Evolutionary conservation across 92 coral and sea anemone genomes (phyloP).

Genomic region (Ricordea florida): DNA sequence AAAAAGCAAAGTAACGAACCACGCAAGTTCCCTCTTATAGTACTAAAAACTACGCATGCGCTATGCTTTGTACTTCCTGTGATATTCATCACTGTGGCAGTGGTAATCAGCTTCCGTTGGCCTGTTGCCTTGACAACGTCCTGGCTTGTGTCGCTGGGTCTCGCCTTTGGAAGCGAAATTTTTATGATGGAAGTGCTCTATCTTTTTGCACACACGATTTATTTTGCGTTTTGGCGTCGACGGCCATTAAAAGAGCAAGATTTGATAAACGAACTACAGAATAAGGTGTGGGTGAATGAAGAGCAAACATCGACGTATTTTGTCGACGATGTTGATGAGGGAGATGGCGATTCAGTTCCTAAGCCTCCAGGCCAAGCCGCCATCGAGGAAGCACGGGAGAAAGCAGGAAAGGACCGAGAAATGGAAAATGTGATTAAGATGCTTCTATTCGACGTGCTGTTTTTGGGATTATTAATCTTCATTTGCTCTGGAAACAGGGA

Average conservation of each 20-base stretch:
- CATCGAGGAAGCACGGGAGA: constrained; percentile 45
- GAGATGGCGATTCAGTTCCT: constrained; percentile 44
- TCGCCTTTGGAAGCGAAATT: constrained; percentile 29
- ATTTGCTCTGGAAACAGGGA: constrained; percentile 73
- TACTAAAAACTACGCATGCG: constrained; percentile 5
- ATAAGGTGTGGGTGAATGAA: constrained; percentile 64
- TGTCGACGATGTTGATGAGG: constrained; percentile 54
- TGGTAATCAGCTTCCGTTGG: constrained; percentile 48
- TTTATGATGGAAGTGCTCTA: constrained; percentile 42
- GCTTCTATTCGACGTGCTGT: constrained; percentile 58
- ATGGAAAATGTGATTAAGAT: constrained; percentile 64
- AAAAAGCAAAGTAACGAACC: not conserved
- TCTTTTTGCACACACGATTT: constrained; percentile 40
- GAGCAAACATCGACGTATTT: constrained; percentile 52
- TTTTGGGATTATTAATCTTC: constrained; percentile 44
- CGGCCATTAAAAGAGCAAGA: constrained; percentile 64
- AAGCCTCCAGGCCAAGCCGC: constrained; percentile 54
- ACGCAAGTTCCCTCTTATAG: constrained; percentile 6
- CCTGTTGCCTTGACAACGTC: constrained; percentile 19
- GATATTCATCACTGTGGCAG: constrained; percentile 7
- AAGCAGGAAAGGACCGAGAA: constrained; percentile 66
- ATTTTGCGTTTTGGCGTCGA: constrained; percentile 41
- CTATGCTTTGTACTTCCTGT: constrained; percentile 43
- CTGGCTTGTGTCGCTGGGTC: constrained; percentile 47
- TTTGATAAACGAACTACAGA: constrained; percentile 38